Evolutionary conservation across 23 tunicate species (phyloP), one percentile per base, ranked within the genome.

Genomic region (Halocynthia roretzi): DNA sequence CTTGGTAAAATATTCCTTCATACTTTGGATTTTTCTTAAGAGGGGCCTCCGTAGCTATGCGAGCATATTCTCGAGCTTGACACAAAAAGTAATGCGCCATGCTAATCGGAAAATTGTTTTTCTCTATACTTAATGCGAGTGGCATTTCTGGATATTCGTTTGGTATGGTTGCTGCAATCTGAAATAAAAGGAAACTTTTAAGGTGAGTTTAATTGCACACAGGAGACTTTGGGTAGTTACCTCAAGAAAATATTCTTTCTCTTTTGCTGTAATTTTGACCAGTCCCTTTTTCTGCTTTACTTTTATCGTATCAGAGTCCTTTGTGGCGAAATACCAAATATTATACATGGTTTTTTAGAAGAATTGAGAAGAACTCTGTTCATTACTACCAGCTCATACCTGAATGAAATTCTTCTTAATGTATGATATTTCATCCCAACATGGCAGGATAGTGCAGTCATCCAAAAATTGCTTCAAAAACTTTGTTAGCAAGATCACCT

Each of bases 41-140:
- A 40, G 97, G 97, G 8, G 97, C 77, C 67, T 90, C 97, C 5
- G 87, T 87, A 9, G 97, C 90, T 76, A 85, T 86, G 8, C 98
- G 60, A 7, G 92, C 92, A 56, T 82, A 82, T 79, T 92, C 98
- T 79, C 68, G 83, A 9, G 98, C 98, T 83, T 92, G 98, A 11
- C 82, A 85, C 53, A 92, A 76, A 62, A 92, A 92, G 70, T 92
- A 92, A 69, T 92, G 86, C 15, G 83, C 85, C 85, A 92, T 63
- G 10, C 74, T 58, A 0, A 81, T 78, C 31, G 98, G 98, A 76
- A 92, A 92, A 56, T 86, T 92, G 80, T 83, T 82, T 10, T 80
- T 57, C 6, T 78, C 80, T 5, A 83, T 50, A 50, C 76, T 79
- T 15, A 92, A 10, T 56, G 68, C 62, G 22, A 92, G 61, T 15